Evolutionary conservation across 2,888 invertebrate genomes (phyloP).

Genomic region (Cheilosia vernalis): DNA sequence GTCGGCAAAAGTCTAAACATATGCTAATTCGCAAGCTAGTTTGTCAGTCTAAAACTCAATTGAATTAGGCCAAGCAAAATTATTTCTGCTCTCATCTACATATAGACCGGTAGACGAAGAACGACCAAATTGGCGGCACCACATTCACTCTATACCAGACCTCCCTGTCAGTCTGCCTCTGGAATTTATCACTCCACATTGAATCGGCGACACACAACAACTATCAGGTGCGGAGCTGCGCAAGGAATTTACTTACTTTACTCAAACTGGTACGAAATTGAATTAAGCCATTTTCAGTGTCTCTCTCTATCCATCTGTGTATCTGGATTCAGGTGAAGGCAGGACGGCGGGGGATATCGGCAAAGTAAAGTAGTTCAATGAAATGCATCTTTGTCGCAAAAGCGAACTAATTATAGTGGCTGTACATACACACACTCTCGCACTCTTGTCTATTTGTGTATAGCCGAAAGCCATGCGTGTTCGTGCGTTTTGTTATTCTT

Average conservation of each 20-base stretch:
- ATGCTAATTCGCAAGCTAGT: conserved; percentile 8
- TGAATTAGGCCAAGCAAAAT: conserved; percentile 56
- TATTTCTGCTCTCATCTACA: conserved; percentile 23
- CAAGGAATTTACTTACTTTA: conserved; percentile 15
- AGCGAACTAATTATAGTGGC: conserved; percentile 43
- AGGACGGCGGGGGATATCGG: conserved; percentile 35
- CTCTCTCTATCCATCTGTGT: not conserved
- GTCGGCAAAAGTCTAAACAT: conserved; percentile 13
- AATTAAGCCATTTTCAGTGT: conserved; percentile 43
- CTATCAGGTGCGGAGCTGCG: conserved; percentile 53
- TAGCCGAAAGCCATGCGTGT: conserved; percentile 19
- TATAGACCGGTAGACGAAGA: conserved; percentile 16
- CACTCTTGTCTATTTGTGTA: not conserved
- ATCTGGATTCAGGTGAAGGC: conserved; percentile 11
- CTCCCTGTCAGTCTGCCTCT: conserved; percentile 27
- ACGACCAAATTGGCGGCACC: conserved; percentile 16
- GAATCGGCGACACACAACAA: conserved; percentile 57
- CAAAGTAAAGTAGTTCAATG: conserved; percentile 62
- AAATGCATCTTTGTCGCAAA: conserved; percentile 50
- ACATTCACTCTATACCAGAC: not conserved
- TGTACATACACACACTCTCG: conserved; percentile 23
- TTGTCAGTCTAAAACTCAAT: conserved; percentile 24
- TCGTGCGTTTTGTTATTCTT: conserved; percentile 19
- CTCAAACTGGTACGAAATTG: conserved; percentile 47
- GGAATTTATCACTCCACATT: conserved; percentile 63